These are phyloP conservation scores for Dermatemys mawii DNA, from an alignment of 2,113 vertebrate species.

Conservation along the genomic window DNA sequence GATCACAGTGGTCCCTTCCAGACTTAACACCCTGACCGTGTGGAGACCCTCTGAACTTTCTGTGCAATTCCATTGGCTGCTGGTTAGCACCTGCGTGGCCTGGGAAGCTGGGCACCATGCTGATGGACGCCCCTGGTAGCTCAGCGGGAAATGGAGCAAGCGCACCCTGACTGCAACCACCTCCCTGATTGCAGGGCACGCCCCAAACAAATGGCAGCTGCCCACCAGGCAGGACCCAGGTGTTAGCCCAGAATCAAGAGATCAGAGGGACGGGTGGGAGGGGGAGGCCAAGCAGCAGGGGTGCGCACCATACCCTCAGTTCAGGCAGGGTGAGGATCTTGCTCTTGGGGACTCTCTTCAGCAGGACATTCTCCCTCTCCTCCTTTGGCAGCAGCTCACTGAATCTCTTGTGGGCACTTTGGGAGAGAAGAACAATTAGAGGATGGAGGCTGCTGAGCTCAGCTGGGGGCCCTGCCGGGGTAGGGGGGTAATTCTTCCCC, in stretches of 20 bases:
- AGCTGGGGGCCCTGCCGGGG: neutral
- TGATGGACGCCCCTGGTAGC: fast-evolving
- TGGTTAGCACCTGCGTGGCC: neutral
- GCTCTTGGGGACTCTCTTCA: constrained; percentile 74
- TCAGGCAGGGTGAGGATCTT: constrained; percentile 87
- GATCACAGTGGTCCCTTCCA: neutral
- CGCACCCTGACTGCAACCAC: fast-evolving
- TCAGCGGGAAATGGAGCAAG: neutral
- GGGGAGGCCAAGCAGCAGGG: neutral
- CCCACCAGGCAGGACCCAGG: neutral
- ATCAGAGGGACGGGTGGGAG: neutral
- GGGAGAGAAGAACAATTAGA: constrained; percentile 32
- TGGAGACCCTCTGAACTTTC: neutral
- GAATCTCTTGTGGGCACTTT: constrained; percentile 92
- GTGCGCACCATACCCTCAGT: constrained; percentile 84
- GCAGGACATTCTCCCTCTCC: constrained; percentile 33
- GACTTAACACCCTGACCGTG: neutral
- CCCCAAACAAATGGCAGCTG: neutral
- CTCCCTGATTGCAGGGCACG: neutral
- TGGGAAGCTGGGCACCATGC: neutral
- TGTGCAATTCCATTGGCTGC: neutral
- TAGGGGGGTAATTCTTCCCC: neutral
- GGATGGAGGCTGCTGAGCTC: neutral
- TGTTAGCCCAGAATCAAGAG: fast-evolving
- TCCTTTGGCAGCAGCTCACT: constrained; percentile 85